Conservation (phyloP, 2,888 invertebrate species). For the Yponomeuta plumbellus region DNA sequence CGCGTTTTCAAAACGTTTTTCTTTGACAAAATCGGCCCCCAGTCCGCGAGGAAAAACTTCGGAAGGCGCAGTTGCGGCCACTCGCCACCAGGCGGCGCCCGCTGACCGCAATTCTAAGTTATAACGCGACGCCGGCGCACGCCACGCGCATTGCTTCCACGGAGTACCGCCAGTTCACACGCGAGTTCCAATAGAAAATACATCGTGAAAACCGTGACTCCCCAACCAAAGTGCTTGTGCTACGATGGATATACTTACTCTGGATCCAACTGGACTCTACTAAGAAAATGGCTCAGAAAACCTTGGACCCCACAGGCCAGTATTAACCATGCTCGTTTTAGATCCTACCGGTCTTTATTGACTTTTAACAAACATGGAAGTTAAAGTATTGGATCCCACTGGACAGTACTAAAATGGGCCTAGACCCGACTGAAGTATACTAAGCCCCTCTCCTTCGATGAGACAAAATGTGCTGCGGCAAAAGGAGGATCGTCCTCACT, state of each 20-base stretch:
- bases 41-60: not conserved
- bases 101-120: conserved; percentile 50
- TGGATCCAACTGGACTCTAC: conserved; percentile 71
- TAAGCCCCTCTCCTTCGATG: conserved; percentile 5
- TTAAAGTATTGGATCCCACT: conserved; percentile 52
- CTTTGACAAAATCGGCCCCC: not conserved
- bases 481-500: conserved; percentile 53
- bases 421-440: conserved; percentile 21
- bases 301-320: conserved; percentile 67
- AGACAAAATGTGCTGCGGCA: conserved; percentile 69
- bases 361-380: conserved; percentile 44
- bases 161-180: conserved; percentile 51
- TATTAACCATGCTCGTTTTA: conserved; percentile 35
- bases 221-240: conserved; percentile 14
- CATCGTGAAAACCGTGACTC: conserved; percentile 41
- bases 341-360: conserved; percentile 37
- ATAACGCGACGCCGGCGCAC: conserved; percentile 48
- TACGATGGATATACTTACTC: conserved; percentile 60
- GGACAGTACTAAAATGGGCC: conserved; percentile 44
- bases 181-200: conserved; percentile 33
- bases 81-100: conserved; percentile 59
- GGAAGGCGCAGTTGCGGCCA: conserved; percentile 33
- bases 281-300: conserved; percentile 37
- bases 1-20: not conserved
- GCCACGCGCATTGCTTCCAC: conserved; percentile 57